Evolutionary conservation across 1,140 invertebrate genomes (phyloP).

Genomic region (Lepidurus packardi): DNA sequence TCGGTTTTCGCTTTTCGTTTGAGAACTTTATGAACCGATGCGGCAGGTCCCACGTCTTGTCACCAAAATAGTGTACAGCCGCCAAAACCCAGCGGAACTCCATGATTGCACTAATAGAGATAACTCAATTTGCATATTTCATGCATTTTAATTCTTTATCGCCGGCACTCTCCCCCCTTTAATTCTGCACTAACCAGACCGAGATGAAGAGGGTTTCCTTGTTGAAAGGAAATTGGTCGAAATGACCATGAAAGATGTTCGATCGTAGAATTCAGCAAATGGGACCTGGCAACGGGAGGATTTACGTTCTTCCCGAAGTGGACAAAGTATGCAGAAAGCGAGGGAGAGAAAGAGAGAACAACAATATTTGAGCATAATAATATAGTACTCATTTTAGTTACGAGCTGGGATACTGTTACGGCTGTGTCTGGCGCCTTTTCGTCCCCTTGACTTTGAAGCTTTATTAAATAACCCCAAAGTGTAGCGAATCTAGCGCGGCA

Average conservation of each 20-base stretch:
- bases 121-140: constrained; percentile 3
- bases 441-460: background rate
- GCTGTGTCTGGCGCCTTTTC: background rate
- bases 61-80: too few species aligned
- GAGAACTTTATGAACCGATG: too few species aligned
- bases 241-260: constrained; percentile 7
- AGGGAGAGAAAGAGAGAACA: background rate
- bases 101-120: background rate
- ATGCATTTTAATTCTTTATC: constrained; percentile 15
- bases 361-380: too few species aligned
- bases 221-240: background rate
- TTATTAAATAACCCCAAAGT: background rate
- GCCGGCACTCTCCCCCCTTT: background rate
- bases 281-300: background rate
- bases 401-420: background rate
- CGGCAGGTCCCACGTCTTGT: too few species aligned
- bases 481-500: background rate
- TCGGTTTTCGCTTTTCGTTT: too few species aligned
- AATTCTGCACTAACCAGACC: background rate
- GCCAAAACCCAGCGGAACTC: background rate
- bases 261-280: background rate
- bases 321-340: background rate
- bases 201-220: background rate
- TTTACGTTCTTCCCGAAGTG: background rate
- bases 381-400: too few species aligned